phyloP scores from a whole-genome alignment of 2,797 vertebrate species.

The Manis pentadactyla region DNA sequence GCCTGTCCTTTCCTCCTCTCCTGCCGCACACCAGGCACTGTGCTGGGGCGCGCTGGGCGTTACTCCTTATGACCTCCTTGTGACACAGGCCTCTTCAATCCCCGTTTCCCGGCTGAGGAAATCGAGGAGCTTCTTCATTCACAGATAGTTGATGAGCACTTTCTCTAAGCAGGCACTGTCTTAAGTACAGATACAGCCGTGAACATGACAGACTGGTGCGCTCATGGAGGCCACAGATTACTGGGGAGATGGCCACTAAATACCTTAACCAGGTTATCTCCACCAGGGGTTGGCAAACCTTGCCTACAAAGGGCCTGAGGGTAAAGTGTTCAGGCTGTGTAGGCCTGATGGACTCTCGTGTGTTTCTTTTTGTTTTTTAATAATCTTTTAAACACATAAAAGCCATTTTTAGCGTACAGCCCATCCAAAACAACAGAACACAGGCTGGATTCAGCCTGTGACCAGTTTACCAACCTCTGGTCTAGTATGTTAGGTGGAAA shows the following conservation, averaged over 20 bases:
- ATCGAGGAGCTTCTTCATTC: not conserved
- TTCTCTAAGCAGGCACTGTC: not conserved
- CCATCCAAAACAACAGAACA: too few species aligned
- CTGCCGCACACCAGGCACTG: accelerated
- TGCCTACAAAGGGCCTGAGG: too few species aligned
- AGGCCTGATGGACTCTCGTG: not conserved
- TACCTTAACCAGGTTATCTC: accelerated
- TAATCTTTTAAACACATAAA: not conserved
- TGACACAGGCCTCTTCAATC: accelerated
- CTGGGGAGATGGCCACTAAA: not conserved
- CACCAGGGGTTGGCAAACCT: accelerated
- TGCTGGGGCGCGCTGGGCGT: accelerated
- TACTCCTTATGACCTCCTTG: accelerated
- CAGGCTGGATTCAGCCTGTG: not conserved
- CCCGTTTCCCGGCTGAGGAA: not conserved
- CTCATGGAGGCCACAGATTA: accelerated
- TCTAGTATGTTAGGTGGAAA: not conserved
- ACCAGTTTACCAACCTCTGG: not conserved
- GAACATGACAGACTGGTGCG: not conserved
- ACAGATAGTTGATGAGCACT: accelerated
- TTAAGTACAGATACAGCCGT: accelerated
- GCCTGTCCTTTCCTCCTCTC: accelerated
- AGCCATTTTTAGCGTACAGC: not conserved
- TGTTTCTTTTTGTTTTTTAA: not conserved
- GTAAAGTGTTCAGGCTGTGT: not conserved